Evolutionary conservation across 1,140 invertebrate species (phyloP), one percentile per base, ranked within the genome.

Genomic region (Drosophila tropicalis): DNA sequence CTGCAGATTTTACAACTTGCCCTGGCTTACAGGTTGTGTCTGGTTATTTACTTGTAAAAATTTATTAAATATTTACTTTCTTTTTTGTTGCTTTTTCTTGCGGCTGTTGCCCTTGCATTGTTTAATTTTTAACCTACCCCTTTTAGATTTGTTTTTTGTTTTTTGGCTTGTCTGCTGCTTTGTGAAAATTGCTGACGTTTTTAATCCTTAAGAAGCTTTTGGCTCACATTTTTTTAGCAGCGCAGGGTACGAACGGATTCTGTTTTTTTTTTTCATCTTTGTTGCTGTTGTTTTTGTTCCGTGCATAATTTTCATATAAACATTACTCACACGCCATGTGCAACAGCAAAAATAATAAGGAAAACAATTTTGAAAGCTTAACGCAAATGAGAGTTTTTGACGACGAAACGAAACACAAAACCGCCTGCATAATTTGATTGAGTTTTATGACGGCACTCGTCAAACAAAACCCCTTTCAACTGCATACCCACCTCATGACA

Each of bases 181-280:
- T 67, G 64, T 34, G 67, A 79, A 90, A 89, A 89, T 85, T 85
- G 84, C 84, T 89, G 77, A 83, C 84, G 82, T 80, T 79, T 82
- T 87, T 87, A 89, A 87, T 89, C 84, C 84, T 75, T 89, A 89
- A 87, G 84, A 66, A 87, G 84, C 84, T 84, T 82, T 89, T 89
- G 84, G 76, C 77, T 89, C 63, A 81, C 81, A 87, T 89, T 89
- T 86, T 29, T 87, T 89, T 51, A 51, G 81, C 62, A 70, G 69
- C 67, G 60, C 34, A 22, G 41, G 64, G 60, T 34, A 39, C 7
- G 39, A 32, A 40, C 32, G 54, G 22, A 25, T 25, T 3, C 22
- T 22, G 2, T 34, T 60, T 47, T 40, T 19, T 32, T 15, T 56
- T 55, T 41, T 55, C 44, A 39, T 32, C 36, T 12, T 62, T 54